phyloP scores from a whole-genome alignment of 2,888 invertebrate genomes.

The Dolichopus griseipennis region DNA sequence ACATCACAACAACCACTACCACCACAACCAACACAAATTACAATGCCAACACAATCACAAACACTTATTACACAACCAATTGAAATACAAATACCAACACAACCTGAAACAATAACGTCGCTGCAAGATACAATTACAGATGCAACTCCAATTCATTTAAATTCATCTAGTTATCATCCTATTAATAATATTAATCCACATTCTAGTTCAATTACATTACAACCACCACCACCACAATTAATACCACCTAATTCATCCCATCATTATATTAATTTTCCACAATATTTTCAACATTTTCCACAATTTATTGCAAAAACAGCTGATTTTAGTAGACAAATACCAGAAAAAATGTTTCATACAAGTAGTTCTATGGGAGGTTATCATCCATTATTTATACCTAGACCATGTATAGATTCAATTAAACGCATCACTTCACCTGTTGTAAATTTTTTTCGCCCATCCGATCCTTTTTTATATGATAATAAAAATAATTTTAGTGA shows the following conservation, averaged over 20 bases:
- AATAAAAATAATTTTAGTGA: not conserved
- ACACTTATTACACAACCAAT: slow-evolving; percentile 25
- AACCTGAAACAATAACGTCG: slow-evolving; percentile 19
- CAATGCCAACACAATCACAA: slow-evolving; percentile 25
- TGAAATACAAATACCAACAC: slow-evolving; percentile 18
- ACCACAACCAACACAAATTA: slow-evolving; percentile 31
- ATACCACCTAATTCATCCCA: slow-evolving; percentile 27
- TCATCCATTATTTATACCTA: slow-evolving; percentile 15
- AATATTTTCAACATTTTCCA: slow-evolving; percentile 30
- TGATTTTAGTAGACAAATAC: slow-evolving; percentile 33
- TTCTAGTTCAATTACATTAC: not conserved
- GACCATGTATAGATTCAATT: slow-evolving; percentile 36
- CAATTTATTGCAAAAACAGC: slow-evolving; percentile 37
- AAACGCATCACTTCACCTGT: slow-evolving; percentile 39
- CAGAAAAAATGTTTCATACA: slow-evolving; percentile 31
- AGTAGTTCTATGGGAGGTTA: slow-evolving; percentile 27
- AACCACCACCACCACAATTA: slow-evolving; percentile 17
- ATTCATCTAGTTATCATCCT: slow-evolving; percentile 17
- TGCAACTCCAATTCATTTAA: slow-evolving; percentile 18
- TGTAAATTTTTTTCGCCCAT: slow-evolving; percentile 38
- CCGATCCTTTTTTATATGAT: slow-evolving; percentile 17
- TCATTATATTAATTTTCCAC: slow-evolving; percentile 24
- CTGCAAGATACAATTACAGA: slow-evolving; percentile 18
- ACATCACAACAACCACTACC: slow-evolving; percentile 23
- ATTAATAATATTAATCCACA: slow-evolving; percentile 3